Evolutionary conservation across 2,113 vertebrate species (phyloP), one percentile per base, ranked within the genome.

Genomic region (Haemorhous mexicanus): DNA sequence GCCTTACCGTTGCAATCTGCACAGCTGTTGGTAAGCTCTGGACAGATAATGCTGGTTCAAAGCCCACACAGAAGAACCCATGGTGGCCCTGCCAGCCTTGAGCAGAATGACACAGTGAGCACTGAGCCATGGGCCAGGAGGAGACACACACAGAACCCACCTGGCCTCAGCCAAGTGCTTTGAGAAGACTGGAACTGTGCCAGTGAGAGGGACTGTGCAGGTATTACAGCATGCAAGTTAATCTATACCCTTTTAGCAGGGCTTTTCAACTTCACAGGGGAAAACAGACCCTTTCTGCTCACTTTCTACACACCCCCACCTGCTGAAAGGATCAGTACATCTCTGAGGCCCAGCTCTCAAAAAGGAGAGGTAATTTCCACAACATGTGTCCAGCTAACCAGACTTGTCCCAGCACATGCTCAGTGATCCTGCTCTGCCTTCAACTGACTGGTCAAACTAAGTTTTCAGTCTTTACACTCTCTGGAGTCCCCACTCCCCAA

Each of bases 351-450:
- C 30, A 55, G 7, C 24, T 64, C 39, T 28, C 39, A 55, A 68
- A 89, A 74, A 61, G 20, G 2, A 49, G 27, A 80, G 44, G 10
- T 80, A 33, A 81, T 75, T 92, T 82, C 64, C 56, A 32, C 14
- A 77, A 27, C 11, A 62, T 0, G 0, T 44, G 56, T 75, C 73
- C 44, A 59, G 7, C 41, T 19, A 43, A 32, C 16, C 27, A 46
- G 33, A 35, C 24, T n/a, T 47, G 53, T 58, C 50, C 75, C 23
- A 84, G 41, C 32, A 66, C 41, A 50, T 16, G n/a, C 16, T 55
- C 24, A 0, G 43, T 55, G 67, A 86, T 83, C 12, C 37, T 78
- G 52, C 22, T 2, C 0, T 63, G 30, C 27, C 50, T 93, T 50
- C n/a, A 66, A 49, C 16, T 69, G 63, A 39, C 30, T 35, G 41